These are phyloP conservation scores for Lasioglossum baleicum DNA, from an alignment of 1,140 invertebrate species.

Conservation along the genomic window DNA sequence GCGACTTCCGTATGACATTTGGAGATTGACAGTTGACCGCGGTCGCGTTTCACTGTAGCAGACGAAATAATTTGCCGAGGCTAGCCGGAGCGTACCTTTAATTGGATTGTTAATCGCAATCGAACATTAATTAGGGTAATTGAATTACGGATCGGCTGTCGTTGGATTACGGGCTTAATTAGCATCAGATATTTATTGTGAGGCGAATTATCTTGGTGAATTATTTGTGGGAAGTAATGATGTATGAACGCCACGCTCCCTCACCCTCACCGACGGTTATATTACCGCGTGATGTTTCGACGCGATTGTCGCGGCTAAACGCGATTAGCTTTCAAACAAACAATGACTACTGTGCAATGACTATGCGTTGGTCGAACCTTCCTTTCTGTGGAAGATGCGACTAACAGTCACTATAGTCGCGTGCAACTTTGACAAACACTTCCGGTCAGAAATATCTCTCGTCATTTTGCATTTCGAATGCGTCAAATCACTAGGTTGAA, in stretches of 20 bases:
- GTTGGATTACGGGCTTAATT: slow-evolving; percentile 42
- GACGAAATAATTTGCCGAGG: slow-evolving; percentile 30
- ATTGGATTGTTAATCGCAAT: slow-evolving; percentile 50
- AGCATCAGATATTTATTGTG: slow-evolving; percentile 38
- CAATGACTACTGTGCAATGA: neutral
- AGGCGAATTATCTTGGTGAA: slow-evolving; percentile 44
- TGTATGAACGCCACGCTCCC: slow-evolving; percentile 18
- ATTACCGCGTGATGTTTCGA: slow-evolving; percentile 10
- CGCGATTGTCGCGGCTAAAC: slow-evolving; percentile 9
- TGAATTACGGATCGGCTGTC: slow-evolving; percentile 36
- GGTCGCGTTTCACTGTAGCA: slow-evolving; percentile 13
- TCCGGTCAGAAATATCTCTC: no score
- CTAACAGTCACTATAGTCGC: neutral
- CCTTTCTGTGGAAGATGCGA: no score
- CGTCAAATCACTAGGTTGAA: neutral
- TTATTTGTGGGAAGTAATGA: slow-evolving; percentile 45
- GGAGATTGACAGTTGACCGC: neutral
- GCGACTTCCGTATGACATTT: neutral
- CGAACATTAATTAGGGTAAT: slow-evolving; percentile 45
- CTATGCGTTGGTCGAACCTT: neutral
- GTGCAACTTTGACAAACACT: slow-evolving; percentile 4
- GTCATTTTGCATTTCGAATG: no score
- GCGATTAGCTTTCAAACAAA: neutral
- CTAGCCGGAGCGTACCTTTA: slow-evolving; percentile 20
- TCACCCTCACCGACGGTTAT: neutral